Conservation (phyloP, 1,140 invertebrate species). For the Atta texana region DNA sequence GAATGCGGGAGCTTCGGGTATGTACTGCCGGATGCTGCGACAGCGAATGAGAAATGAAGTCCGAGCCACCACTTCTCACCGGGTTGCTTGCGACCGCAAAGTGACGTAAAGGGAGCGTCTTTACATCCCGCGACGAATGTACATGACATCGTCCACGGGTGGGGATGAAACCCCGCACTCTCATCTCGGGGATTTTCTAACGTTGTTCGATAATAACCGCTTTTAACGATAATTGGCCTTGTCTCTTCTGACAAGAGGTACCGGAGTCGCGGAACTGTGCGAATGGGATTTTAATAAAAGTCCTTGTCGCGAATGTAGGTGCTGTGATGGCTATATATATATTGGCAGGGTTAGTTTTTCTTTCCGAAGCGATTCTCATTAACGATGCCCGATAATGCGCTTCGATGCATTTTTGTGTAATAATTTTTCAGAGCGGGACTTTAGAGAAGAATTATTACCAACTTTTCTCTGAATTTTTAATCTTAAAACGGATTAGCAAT, state of each 20-base stretch:
- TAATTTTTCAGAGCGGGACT: neutral
- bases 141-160: neutral
- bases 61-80: constrained; percentile 34
- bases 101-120: constrained; percentile 15
- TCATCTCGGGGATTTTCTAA: constrained; percentile 48
- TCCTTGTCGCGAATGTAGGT: constrained; percentile 5
- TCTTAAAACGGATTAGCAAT: neutral
- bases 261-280: neutral
- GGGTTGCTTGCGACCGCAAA: neutral
- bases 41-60: constrained; percentile 55
- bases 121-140: neutral
- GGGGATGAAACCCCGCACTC: neutral
- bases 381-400: constrained; percentile 16
- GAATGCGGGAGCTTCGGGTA: constrained; percentile 30
- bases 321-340: constrained; percentile 25
- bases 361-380: constrained; percentile 21
- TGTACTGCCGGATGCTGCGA: constrained; percentile 22
- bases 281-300: constrained; percentile 43
- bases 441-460: neutral
- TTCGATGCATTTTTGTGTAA: neutral
- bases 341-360: constrained; percentile 6
- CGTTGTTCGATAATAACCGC: constrained; percentile 48
- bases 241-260: constrained; percentile 43
- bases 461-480: neutral
- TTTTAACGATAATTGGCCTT: constrained; percentile 55